phyloP scores from a whole-genome alignment of 2,797 vertebrate species.

The Pygocentrus nattereri region DNA sequence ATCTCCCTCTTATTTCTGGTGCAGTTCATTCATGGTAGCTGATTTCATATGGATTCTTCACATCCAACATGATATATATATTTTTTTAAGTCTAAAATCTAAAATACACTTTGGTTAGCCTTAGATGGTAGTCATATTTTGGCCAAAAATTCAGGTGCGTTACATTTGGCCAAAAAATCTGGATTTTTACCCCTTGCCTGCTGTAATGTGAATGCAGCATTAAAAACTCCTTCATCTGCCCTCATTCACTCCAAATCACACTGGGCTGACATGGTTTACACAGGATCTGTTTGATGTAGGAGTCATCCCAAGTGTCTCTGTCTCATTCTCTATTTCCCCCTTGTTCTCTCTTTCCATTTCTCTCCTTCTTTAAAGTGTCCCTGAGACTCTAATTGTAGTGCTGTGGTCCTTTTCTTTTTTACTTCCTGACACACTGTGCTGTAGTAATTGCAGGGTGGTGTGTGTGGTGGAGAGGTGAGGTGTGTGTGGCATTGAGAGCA shows the following conservation, averaged over 20 bases:
- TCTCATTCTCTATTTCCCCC: slow-evolving; percentile 15
- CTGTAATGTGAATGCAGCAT: background rate
- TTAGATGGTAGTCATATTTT: too few relatives aligned
- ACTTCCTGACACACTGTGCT: slow-evolving; percentile 45
- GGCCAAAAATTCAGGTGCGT: background rate
- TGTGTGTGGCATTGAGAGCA: slow-evolving; percentile 31
- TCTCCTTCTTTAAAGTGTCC: slow-evolving; percentile 21
- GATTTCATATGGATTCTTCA: too few relatives aligned
- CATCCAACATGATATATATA: too few relatives aligned
- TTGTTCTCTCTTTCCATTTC: slow-evolving; percentile 7
- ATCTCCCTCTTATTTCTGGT: too few relatives aligned
- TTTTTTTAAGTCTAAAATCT: too few relatives aligned
- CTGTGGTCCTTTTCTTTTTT: slow-evolving; percentile 32
- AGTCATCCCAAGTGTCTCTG: background rate
- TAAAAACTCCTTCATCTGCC: background rate
- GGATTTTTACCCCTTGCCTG: background rate
- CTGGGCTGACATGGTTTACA: slow-evolving; percentile 5
- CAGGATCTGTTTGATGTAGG: background rate
- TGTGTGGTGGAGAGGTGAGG: slow-evolving; percentile 34
- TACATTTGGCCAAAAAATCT: background rate
- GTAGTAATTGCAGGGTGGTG: slow-evolving; percentile 53
- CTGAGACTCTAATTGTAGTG: slow-evolving; percentile 53
- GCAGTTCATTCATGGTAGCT: too few relatives aligned
- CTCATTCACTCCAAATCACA: background rate
- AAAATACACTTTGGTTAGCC: too few relatives aligned